These are phyloP conservation scores for Idaea dimidiata DNA, from an alignment of 2,888 invertebrate species.

Conservation along the genomic window DNA sequence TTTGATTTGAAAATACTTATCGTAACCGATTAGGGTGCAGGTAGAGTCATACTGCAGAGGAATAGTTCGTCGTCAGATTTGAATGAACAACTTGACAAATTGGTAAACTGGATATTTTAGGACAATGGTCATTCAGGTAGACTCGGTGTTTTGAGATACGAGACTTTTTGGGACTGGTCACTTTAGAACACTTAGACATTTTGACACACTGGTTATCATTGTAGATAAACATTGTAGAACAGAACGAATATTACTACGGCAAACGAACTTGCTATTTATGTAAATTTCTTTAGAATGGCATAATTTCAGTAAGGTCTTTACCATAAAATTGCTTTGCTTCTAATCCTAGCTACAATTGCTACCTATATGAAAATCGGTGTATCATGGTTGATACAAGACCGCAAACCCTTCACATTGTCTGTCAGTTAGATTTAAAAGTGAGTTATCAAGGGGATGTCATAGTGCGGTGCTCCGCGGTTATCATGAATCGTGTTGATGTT, in stretches of 20 bases:
- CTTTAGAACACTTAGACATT: too few relatives aligned
- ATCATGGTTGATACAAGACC: constrained; percentile 18
- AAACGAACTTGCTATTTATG: not conserved
- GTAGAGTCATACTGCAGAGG: too few relatives aligned
- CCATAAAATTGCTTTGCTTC: not conserved
- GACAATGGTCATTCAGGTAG: too few relatives aligned
- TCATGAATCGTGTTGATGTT: constrained; percentile 72
- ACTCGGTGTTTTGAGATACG: too few relatives aligned
- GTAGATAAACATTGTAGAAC: too few relatives aligned
- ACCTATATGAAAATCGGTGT: not conserved
- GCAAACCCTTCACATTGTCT: constrained; percentile 15
- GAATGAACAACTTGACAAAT: too few relatives aligned
- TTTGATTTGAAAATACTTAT: not conserved
- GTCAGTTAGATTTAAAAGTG: constrained; percentile 32
- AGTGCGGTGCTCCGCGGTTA: constrained; percentile 49
- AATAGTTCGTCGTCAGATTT: too few relatives aligned
- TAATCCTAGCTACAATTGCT: not conserved
- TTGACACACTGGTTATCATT: too few relatives aligned
- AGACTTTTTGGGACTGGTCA: too few relatives aligned
- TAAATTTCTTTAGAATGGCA: not conserved
- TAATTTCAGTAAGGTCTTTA: not conserved
- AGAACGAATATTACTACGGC: not conserved
- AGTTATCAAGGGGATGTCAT: constrained; percentile 64
- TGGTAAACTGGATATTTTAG: too few relatives aligned
- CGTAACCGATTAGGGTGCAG: too few relatives aligned